Percentiles rank a stretch among this genome's conserved stretches.
Conservation (phyloP, 2,888 invertebrate species). For the Lochmaea capreae region DNA sequence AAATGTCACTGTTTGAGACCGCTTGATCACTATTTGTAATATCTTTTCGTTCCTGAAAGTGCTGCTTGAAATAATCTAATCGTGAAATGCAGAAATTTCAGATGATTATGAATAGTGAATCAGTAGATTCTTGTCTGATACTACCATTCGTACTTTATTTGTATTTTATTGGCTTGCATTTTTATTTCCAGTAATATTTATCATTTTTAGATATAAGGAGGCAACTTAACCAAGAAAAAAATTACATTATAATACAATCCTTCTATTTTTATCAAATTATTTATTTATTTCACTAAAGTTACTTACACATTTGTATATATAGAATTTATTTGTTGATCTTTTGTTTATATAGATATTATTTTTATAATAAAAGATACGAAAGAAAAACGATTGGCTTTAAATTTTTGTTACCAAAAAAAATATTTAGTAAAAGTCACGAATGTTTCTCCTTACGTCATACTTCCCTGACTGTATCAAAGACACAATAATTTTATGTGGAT, state of each 20-base stretch:
- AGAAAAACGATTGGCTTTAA: background rate
- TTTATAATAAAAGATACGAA: background rate
- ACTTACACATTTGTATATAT: background rate
- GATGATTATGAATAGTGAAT: too few relatives aligned
- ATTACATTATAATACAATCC: background rate
- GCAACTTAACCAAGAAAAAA: background rate
- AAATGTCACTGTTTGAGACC: too few relatives aligned
- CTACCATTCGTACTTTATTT: too few relatives aligned
- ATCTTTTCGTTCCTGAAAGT: too few relatives aligned
- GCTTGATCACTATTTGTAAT: too few relatives aligned
- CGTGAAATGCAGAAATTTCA: too few relatives aligned
- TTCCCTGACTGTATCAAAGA: too few relatives aligned
- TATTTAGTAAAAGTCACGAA: too few relatives aligned
- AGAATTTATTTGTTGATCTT: conserved; percentile 2
- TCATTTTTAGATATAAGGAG: background rate
- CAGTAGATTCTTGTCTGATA: too few relatives aligned
- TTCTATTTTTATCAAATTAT: background rate
- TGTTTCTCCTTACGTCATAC: too few relatives aligned
- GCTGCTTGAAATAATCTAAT: too few relatives aligned
- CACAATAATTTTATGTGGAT: too few relatives aligned
- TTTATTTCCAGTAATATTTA: background rate
- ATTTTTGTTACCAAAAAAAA: background rate
- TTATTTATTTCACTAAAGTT: background rate
- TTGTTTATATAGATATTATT: conserved; percentile 4
- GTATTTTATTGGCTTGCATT: background rate